A percentile compares a stretch with the other conserved stretches of the same genome.
phyloP scores from a whole-genome alignment of 1,140 invertebrate genomes.

The Paraescarpia echinospica region DNA sequence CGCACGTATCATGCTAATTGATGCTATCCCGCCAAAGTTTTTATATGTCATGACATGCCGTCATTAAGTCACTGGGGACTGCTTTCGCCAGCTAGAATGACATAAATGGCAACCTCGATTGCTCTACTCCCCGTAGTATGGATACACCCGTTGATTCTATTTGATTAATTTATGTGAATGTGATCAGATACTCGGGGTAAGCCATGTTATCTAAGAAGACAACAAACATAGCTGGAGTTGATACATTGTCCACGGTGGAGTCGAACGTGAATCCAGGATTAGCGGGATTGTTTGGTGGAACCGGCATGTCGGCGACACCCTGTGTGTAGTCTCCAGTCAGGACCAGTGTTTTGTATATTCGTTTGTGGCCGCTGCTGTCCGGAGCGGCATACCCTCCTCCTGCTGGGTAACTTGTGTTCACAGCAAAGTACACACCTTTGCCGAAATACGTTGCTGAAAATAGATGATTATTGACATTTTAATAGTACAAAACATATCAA shows the following conservation, averaged over 20 bases:
- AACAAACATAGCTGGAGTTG: slow-evolving; percentile 23
- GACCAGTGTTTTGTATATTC: background rate
- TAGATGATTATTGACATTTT: background rate
- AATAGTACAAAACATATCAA: background rate
- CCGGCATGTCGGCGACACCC: background rate
- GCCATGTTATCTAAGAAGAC: slow-evolving; percentile 26
- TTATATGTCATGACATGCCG: too few relatives aligned
- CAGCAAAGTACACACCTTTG: slow-evolving; percentile 15
- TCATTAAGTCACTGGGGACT: too few relatives aligned
- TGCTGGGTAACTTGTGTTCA: background rate
- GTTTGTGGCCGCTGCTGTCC: background rate
- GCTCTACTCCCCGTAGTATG: too few relatives aligned
- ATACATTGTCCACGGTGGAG: background rate
- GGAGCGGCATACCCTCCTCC: background rate
- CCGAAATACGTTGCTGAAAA: background rate
- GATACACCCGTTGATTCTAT: too few relatives aligned
- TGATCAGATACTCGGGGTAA: slow-evolving; percentile 30
- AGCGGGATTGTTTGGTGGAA: background rate
- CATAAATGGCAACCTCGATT: too few relatives aligned
- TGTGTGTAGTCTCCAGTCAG: background rate
- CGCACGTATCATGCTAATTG: too few relatives aligned
- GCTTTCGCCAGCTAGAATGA: too few relatives aligned
- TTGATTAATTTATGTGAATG: slow-evolving; percentile 3
- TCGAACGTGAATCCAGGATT: slow-evolving; percentile 4
- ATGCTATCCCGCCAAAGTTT: too few relatives aligned